Base-by-base conservation (phyloP, 1,140 invertebrate genomes). In the Caerostris darwini region DNA sequence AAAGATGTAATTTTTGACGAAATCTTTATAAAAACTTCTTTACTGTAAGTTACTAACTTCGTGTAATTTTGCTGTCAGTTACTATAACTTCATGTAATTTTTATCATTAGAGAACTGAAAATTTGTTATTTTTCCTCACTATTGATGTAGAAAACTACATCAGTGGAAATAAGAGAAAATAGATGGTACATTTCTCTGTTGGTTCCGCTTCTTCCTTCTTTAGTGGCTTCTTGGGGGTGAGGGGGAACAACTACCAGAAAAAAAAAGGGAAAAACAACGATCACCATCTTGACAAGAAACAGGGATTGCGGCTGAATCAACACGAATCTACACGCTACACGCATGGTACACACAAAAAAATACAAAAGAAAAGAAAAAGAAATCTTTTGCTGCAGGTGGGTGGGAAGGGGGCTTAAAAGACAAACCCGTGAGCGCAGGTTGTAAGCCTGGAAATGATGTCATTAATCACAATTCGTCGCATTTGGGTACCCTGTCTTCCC, bases 381-480 rank as follows among this genome's bases (percentile, higher is more conserved):
- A 57, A 69, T 56, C 56, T 90, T 34, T 34, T 34, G 34, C 10
- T 7, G 58, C 10, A 3, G 56, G 17, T 59, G n/a, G 83, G 57
- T 58, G 50, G 61, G n/a, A 4, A 10, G 88, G 54, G 88, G 64
- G 54, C 88, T 69, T 71, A 90, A 90, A 90, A 90, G 88, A 90
- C 88, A 90, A 88, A 90, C 64, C 83, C 83, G 19, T 34, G 71
- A 19, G 61, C 17, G 61, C 61, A 10, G 50, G 34, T 53, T 10
- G 90, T 71, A 34, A 58, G 14, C 58, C 14, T 57, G 50, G 58
- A 85, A 92, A 81, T 85, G 81, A 64, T 85, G 59, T 64, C 90
- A 92, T 92, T 92, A 92, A 92, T 92, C 90, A 92, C 90, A 92
- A 92, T 92, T 92, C 81, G 90, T 92, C 90, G 58, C 59, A 59